These are phyloP conservation scores for Vannuccia rotundouncinata DNA, from an alignment of 2,888 invertebrate species.

Conservation along the genomic window DNA sequence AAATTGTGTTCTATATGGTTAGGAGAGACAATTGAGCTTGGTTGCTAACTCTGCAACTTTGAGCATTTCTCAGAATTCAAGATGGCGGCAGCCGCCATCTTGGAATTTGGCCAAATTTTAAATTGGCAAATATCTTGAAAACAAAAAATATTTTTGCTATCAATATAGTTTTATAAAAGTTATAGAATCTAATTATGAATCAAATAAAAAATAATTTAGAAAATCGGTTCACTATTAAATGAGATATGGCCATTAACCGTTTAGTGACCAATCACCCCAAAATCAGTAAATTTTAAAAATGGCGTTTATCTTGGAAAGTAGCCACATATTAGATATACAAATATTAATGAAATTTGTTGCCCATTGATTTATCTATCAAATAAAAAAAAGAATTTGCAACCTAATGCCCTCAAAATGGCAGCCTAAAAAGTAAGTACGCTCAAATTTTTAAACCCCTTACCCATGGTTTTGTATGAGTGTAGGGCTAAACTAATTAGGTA, in stretches of 20 bases:
- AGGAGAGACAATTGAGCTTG: slow-evolving; percentile 26
- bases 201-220: slow-evolving; percentile 23
- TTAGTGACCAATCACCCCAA: slow-evolving; percentile 26
- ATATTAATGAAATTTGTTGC: slow-evolving; percentile 26
- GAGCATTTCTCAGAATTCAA: slow-evolving; percentile 26
- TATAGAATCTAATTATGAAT: slow-evolving; percentile 24
- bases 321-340: slow-evolving; percentile 24
- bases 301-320: slow-evolving; percentile 23
- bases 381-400: slow-evolving; percentile 26
- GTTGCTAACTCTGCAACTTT: slow-evolving; percentile 26
- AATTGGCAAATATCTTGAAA: slow-evolving; percentile 24
- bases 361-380: slow-evolving; percentile 26
- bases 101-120: slow-evolving; percentile 21
- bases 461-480: slow-evolving; percentile 1
- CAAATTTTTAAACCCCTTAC: slow-evolving; percentile 25
- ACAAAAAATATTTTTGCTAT: slow-evolving; percentile 9
- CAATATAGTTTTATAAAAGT: slow-evolving; percentile 13
- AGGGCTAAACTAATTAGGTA: slow-evolving; percentile 26
- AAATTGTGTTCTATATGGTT: slow-evolving; percentile 23
- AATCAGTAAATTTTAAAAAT: slow-evolving; percentile 26
- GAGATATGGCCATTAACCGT: slow-evolving; percentile 23
- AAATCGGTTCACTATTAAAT: slow-evolving; percentile 26
- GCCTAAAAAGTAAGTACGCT: slow-evolving; percentile 23
- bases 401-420: slow-evolving; percentile 21
- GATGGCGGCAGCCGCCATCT: slow-evolving; percentile 23